Evolutionary conservation across 2,797 vertebrate genomes (phyloP), one percentile per base, ranked within the genome.

Genomic region (Acipenser transmontanus): DNA sequence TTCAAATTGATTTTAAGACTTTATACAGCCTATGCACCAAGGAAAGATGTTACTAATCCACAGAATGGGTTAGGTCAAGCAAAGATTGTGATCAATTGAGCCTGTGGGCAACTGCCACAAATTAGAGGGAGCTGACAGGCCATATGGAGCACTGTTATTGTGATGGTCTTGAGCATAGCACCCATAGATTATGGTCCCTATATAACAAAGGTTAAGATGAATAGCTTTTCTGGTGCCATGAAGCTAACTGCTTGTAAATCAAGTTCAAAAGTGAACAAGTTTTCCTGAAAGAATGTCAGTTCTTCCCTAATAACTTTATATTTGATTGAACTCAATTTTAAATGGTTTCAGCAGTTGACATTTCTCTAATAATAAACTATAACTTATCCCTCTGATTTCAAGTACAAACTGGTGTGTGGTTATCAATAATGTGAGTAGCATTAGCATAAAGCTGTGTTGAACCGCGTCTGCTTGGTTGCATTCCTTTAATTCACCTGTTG

Each of bases 41-140:
- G 69, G 70, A 84, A 83, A 80, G 83, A 85, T 83, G 79, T 83
- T 71, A 75, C 84, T 86, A 86, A 88, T 88, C 84, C 71, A 50
- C 61, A 82, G 79, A 81, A 82, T 76, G 70, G 75, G 66, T 59
- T 77, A 65, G 82, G 87, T 90, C 86, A 85, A 67, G 52, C 70
- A 78, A 77, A 79, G 81, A 73, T 77, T 54, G 74, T 56, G 74
- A 70, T 82, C 80, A 80, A 87, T 87, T 84, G 79, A 83, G 74
- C 76, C 78, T 65, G 70, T 75, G 76, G 82, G 80, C 78, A 75
- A 69, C 73, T 70, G 82, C 82, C 83, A 82, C 84, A 86, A 86
- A 87, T 89, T 85, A 83, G 80, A 78, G 76, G 70, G 71, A 74
- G 75, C 73, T 74, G 80, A 85, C 83, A 85, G 80, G 70, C 81